These are phyloP conservation scores for Molorchus minor DNA, from an alignment of 2,888 invertebrate genomes.

Conservation along the genomic window DNA sequence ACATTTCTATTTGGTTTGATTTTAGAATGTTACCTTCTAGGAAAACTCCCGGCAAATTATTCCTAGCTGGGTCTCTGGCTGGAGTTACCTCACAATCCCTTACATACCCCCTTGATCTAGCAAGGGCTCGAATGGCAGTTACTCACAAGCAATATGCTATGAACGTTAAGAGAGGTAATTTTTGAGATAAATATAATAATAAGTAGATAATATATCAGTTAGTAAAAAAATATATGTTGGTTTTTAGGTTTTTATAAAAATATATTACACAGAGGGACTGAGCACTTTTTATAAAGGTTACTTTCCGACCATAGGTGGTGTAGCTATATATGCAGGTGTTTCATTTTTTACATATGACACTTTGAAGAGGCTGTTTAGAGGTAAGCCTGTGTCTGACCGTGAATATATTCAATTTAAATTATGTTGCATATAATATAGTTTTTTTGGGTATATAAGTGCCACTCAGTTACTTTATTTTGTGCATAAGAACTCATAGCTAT, in stretches of 20 bases:
- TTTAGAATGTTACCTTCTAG: slow-evolving; percentile 39
- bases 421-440: no score
- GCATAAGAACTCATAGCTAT: no score
- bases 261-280: slow-evolving; percentile 81
- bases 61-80: slow-evolving; percentile 93
- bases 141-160: slow-evolving; percentile 81
- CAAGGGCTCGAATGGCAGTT: slow-evolving; percentile 97
- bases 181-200: background rate
- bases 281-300: slow-evolving; percentile 85
- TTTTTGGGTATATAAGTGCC: no score
- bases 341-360: slow-evolving; percentile 98
- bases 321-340: slow-evolving; percentile 95
- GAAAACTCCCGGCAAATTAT: slow-evolving; percentile 66
- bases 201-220: background rate
- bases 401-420: no score
- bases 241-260: slow-evolving; percentile 65
- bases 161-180: slow-evolving; percentile 67
- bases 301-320: slow-evolving; percentile 89
- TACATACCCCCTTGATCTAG: slow-evolving; percentile 97
- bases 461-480: no score
- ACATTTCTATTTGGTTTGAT: background rate
- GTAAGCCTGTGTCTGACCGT: slow-evolving; percentile 66
- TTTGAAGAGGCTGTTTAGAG: slow-evolving; percentile 80
- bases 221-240: slow-evolving; percentile 13
- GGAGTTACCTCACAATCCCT: slow-evolving; percentile 93